Conservation (phyloP, 1,140 invertebrate species). For the Protaetia brevitarsis region DNA sequence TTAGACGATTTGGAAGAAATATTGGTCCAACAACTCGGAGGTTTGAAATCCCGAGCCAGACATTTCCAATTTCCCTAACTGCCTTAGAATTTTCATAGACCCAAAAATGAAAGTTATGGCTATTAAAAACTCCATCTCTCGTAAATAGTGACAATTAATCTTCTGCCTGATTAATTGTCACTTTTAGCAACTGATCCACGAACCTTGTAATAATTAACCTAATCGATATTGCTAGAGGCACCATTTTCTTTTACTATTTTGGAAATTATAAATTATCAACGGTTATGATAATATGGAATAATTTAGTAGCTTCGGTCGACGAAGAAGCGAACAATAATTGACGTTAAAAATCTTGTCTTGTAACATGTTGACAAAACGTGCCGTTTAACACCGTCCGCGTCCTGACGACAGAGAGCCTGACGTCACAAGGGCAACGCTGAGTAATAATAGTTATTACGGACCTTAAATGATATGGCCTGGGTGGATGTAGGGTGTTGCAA, state of each 20-base stretch:
- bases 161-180: too few relatives aligned
- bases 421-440: not conserved
- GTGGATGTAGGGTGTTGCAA: conserved; percentile 10
- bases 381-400: not conserved
- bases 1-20: too few relatives aligned
- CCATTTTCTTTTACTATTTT: not conserved
- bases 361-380: not conserved
- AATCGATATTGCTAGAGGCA: too few relatives aligned
- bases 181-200: too few relatives aligned
- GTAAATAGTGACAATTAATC: too few relatives aligned
- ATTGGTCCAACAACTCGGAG: too few relatives aligned
- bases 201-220: too few relatives aligned
- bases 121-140: too few relatives aligned
- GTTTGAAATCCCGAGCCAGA: too few relatives aligned
- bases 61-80: too few relatives aligned
- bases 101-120: too few relatives aligned
- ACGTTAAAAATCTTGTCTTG: conserved; percentile 9
- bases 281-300: not conserved
- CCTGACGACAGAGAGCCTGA: not conserved
- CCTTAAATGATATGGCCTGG: not conserved
- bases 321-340: not conserved
- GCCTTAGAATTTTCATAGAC: too few relatives aligned
- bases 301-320: not conserved
- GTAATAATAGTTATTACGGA: conserved; percentile 9
- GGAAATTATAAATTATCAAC: not conserved